Evolutionary conservation across 2,113 vertebrate species (phyloP), one percentile per base, ranked within the genome.

Genomic region (Rhabdomys dilectus): DNA sequence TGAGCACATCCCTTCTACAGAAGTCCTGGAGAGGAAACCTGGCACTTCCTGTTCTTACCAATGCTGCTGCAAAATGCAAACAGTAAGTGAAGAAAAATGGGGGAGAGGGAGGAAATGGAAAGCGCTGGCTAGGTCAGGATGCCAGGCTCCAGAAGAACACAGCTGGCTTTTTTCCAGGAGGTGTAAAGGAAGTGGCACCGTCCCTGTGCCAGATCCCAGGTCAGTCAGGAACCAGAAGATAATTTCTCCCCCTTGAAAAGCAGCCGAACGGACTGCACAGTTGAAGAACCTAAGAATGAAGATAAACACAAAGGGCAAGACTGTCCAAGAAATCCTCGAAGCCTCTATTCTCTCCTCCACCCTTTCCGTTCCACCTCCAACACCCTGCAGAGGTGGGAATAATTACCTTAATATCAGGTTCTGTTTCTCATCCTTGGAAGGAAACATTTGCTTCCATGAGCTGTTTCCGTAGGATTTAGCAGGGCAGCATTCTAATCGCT

Each of bases 1-100:
- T 97, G 34, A 98, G 96, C 66, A 93, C 96, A 92, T 92, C 95
- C 90, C 92, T 97, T 95, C 77, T 73, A 86, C 34, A 77, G 92
- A 96, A 89, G 86, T 96, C 84, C 94, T 84, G 90, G 94, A 95
- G 92, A 98, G 98, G 97, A 98, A 97, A 94, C 97, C 92, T 75
- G 16, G 48, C 21, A 62, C 78, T 98, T 97, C 97, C 98, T 97
- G 97, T 98, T 97, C 95, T 97, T 93, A 97, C 91, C 77, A 90
- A 5, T 42, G 91, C 68, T 87, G 91, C 62, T 78, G 92, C 12
- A 81, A 39, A 51, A 31, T 16, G 72, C 93, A 96, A 95, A 78
- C 73, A 70, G 93, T 85, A 96, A 82, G 82, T 88, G 89, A 84
- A 88, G 73, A 73, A 89, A 91, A 91, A 89, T 31, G 17, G 62